Evolutionary conservation across 2,113 vertebrate species (phyloP), one percentile per base, ranked within the genome.

Genomic region (Tiliqua scincoides): DNA sequence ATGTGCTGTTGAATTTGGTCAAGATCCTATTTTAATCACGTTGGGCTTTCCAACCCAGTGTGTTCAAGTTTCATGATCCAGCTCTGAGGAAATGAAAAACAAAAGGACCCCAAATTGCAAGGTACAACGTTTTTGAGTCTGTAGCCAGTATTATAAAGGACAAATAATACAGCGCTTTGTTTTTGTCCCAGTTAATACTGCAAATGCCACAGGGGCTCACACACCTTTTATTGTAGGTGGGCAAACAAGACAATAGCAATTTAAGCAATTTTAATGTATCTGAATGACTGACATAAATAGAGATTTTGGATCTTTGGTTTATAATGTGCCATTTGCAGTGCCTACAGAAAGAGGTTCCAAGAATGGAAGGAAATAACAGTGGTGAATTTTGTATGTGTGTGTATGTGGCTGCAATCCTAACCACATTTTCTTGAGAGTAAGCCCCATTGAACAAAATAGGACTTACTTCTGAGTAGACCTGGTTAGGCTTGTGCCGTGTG

Each of bases 61-160:
- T 91, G 74, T 91, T 90, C 88, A 91, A 90, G 92, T 93, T 90
- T 93, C 90, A 91, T 95, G 94, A 95, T 94, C 90, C 81, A 91
- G 92, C 90, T 93, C 6, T 89, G 72, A 21, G 48, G 88, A 91
- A 84, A 85, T 86, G 86, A 91, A 11, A 72, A 71, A 83, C n/a
- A 91, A 85, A 43, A 84, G 18, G 54, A n/a, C 23, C 25, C 20
- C 85, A 20, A n/a, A 90, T 78, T 76, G 82, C 67, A 89, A 85
- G 54, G 89, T 67, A 80, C 78, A 62, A 80, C 87, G 87, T 87
- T 91, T 95, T 85, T 74, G 71, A 94, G 75, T 89, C 75, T 79
- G 9, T 80, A 86, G 88, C 82, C 85, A 92, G 23, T 84, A 75
- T 89, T 95, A 87, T 89, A 81, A 73, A 89, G 84, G 86, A 70